Evolutionary conservation across 2,888 invertebrate species (phyloP), one percentile per base, ranked within the genome.

Genomic region (Acrocyrtus sp.): DNA sequence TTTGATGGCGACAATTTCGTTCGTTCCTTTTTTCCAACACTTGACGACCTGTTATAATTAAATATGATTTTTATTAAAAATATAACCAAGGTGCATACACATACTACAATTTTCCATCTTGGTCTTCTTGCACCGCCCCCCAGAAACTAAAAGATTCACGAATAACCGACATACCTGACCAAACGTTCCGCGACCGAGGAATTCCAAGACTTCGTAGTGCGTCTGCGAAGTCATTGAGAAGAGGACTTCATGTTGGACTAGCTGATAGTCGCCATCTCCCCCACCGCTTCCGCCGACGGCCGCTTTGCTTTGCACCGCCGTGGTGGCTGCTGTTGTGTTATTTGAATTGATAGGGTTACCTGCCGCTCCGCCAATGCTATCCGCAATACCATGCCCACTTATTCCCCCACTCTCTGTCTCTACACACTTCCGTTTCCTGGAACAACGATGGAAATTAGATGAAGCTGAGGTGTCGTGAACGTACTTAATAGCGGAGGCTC

Each of bases 21-120:
- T 99, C 83, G 99, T 99, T 85, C 98, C 98, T 85, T 98, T 98
- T 87, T 99, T 99, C 98, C 99, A 99, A 87, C 99, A 99, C 88
- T 99, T 99, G 84, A 99, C 99, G 84, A 99, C 99, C 89, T 95
- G 90, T 15, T 81, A 81, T 51, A 57, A 43, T n/a, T n/a, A n/a
- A n/a, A 51, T 65, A 45, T 34, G 27, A 19, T 10, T 17, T 17
- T n/a, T n/a, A n/a, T n/a, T n/a, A n/a, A n/a, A n/a, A n/a, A n/a
- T n/a, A n/a, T n/a, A n/a, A n/a, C n/a, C n/a, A n/a, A n/a, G n/a
- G n/a, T n/a, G n/a, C n/a, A n/a, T n/a, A n/a, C n/a, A n/a, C n/a
- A n/a, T n/a, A n/a, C 41, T 39, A 39, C 12, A 39, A 39, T 12
- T 39, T n/a, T n/a, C n/a, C n/a, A n/a, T n/a, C n/a, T n/a, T n/a